Evolutionary conservation across 2,888 invertebrate species (phyloP).

Genomic region (Parnassius glacialis): DNA sequence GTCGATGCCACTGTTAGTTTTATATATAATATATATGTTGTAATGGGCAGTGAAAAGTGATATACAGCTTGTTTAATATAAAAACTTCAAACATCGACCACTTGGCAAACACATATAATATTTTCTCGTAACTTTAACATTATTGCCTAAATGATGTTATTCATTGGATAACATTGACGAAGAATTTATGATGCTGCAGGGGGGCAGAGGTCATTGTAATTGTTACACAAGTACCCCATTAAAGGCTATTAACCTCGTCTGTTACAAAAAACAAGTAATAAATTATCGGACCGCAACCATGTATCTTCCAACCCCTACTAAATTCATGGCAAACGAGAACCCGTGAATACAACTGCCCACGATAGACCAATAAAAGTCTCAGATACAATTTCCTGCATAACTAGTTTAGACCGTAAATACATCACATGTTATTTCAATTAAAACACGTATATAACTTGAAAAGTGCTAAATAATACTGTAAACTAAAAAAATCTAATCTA

Average conservation of each 20-base stretch:
- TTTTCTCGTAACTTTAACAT: neutral
- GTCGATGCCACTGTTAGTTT: too few relatives aligned
- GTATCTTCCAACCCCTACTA: slow-evolving; percentile 56
- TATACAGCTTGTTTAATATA: too few relatives aligned
- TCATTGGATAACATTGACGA: slow-evolving; percentile 37
- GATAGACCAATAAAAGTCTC: slow-evolving; percentile 36
- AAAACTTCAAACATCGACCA: too few relatives aligned
- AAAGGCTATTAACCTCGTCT: slow-evolving; percentile 66
- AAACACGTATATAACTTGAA: neutral
- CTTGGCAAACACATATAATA: neutral
- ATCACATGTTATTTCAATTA: neutral
- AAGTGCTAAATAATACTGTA: neutral
- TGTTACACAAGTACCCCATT: slow-evolving; percentile 68
- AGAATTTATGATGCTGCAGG: slow-evolving; percentile 39
- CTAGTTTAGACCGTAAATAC: slow-evolving; percentile 4
- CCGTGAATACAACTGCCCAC: slow-evolving; percentile 38
- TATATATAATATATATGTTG: too few relatives aligned
- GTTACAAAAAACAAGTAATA: slow-evolving; percentile 75
- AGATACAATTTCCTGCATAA: slow-evolving; percentile 15
- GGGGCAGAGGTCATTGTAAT: slow-evolving; percentile 56
- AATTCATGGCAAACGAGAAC: slow-evolving; percentile 41
- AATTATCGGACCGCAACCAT: slow-evolving; percentile 65
- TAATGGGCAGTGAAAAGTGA: too few relatives aligned
- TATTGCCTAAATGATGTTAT: neutral
- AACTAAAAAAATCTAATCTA: too few relatives aligned